Conservation (phyloP, 2,113 vertebrate species). For the Aspidoscelis tigris region DNA sequence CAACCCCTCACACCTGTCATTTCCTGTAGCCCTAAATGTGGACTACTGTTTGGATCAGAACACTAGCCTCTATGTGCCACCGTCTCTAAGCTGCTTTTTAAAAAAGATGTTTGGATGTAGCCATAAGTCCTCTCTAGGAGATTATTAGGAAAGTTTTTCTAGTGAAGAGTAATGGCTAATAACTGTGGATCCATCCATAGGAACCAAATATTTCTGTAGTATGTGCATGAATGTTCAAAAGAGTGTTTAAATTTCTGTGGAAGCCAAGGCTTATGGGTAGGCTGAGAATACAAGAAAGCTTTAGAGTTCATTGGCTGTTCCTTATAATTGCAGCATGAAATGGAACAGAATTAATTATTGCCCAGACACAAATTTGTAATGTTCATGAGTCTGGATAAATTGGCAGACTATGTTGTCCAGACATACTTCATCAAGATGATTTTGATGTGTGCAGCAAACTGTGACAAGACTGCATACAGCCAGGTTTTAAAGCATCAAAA, state of each 20-base stretch:
- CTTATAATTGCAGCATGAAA: slow-evolving; percentile 19
- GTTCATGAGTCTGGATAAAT: slow-evolving; percentile 12
- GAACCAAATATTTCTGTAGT: neutral
- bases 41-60: no score
- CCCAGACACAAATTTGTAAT: slow-evolving; percentile 12
- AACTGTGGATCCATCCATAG: neutral
- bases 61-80: no score
- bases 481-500: slow-evolving; percentile 8
- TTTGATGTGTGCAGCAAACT: slow-evolving; percentile 19
- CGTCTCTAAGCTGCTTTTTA: no score
- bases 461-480: slow-evolving; percentile 13
- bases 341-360: slow-evolving; percentile 23
- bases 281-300: neutral
- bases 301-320: neutral
- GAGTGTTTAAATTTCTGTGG: neutral
- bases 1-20: no score
- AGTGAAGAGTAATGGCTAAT: no score
- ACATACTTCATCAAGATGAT: slow-evolving; percentile 26
- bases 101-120: no score
- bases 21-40: no score
- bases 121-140: no score
- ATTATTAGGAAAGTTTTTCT: no score
- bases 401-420: slow-evolving; percentile 10
- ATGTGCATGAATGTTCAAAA: neutral
- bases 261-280: neutral